Evolutionary conservation across 2,113 vertebrate species (phyloP).

Genomic region (Xiphophorus couchianus): DNA sequence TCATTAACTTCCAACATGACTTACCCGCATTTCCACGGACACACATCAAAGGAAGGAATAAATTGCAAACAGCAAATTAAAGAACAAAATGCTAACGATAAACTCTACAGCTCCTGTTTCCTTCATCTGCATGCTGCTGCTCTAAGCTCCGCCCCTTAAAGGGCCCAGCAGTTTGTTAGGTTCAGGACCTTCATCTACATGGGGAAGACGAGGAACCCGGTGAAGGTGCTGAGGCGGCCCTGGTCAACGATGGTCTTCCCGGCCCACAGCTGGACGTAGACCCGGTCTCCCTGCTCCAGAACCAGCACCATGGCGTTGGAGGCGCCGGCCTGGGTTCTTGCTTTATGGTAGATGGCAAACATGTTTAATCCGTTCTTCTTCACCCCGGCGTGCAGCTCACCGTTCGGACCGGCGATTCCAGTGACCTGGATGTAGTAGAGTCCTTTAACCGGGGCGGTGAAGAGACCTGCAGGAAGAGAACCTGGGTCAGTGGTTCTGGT

Average conservation of each 20-base stretch:
- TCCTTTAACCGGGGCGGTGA: background rate
- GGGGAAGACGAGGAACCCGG: conserved; percentile 37
- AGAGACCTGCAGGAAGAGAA: conserved; percentile 24
- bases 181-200: background rate
- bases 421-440: conserved; percentile 41
- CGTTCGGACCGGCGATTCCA: background rate
- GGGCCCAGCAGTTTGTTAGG: no score
- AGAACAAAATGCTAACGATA: no score
- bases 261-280: conserved; percentile 23
- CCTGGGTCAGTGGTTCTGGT: background rate
- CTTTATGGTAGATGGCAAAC: conserved; percentile 17
- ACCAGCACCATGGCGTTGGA: conserved; percentile 35
- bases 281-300: conserved; percentile 20
- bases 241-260: conserved; percentile 19
- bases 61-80: no score
- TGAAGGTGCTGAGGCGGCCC: conserved; percentile 37
- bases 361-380: conserved; percentile 15
- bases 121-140: no score
- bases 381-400: conserved; percentile 23
- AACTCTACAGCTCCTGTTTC: no score
- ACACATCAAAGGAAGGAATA: no score
- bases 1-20: no score
- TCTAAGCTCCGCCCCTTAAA: no score
- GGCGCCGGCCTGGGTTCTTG: background rate
- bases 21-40: no score